Conservation (phyloP, 2,888 invertebrate genomes). For the Acanthoscelides obtectus region DNA sequence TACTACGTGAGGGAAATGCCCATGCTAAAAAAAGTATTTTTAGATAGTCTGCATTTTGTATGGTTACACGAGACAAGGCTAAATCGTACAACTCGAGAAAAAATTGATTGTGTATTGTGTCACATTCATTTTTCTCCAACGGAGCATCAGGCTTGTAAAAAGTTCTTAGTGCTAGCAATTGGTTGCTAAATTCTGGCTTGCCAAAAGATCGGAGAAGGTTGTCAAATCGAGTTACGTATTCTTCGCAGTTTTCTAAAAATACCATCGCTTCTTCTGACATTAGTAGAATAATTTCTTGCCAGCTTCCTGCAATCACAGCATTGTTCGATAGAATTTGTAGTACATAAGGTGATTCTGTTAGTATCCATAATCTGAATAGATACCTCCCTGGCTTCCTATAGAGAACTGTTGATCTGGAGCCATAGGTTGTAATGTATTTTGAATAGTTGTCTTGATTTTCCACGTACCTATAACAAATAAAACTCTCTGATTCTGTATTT, state of each 20-base stretch:
- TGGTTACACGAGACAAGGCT: neutral
- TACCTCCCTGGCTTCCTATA: slow-evolving; percentile 30
- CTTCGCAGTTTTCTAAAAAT: slow-evolving; percentile 29
- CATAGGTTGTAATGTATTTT: slow-evolving; percentile 31
- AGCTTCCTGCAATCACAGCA: slow-evolving; percentile 27
- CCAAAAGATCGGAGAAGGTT: slow-evolving; percentile 38
- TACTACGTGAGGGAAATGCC: neutral
- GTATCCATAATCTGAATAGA: slow-evolving; percentile 34
- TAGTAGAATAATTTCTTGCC: slow-evolving; percentile 32
- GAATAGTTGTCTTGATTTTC: slow-evolving; percentile 25
- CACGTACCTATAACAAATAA: slow-evolving; percentile 9
- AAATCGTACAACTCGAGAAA: neutral
- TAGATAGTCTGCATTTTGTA: neutral
- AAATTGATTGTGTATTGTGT: slow-evolving; percentile 19
- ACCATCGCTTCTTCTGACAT: slow-evolving; percentile 35
- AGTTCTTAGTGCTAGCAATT: slow-evolving; percentile 28
- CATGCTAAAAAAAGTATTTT: neutral
- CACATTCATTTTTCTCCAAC: slow-evolving; percentile 19
- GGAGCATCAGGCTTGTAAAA: slow-evolving; percentile 30
- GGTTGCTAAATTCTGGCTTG: slow-evolving; percentile 23
- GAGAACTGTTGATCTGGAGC: slow-evolving; percentile 30
- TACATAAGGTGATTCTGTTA: slow-evolving; percentile 31
- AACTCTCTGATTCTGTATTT: no score
- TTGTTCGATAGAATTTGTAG: slow-evolving; percentile 33
- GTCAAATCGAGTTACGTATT: slow-evolving; percentile 35